Evolutionary conservation across 2,113 vertebrate species (phyloP).

Genomic region (Mesitornis unicolor): DNA sequence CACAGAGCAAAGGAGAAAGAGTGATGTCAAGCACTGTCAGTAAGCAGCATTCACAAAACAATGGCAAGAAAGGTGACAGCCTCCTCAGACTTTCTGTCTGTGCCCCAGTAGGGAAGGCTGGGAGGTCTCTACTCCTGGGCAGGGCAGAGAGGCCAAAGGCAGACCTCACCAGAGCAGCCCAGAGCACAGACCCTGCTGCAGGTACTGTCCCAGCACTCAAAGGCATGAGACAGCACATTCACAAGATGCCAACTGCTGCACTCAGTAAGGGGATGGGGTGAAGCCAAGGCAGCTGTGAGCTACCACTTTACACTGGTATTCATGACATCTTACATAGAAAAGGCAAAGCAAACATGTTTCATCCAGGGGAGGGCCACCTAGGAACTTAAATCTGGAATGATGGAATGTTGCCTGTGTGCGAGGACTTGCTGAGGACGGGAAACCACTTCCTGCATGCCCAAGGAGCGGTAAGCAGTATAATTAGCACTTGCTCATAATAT

Average conservation of each 20-base stretch:
- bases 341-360: background rate
- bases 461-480: background rate
- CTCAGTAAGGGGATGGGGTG: background rate
- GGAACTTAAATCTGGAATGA: background rate
- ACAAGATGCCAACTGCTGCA: background rate
- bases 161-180: background rate
- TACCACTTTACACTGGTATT: background rate
- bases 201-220: background rate
- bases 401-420: background rate
- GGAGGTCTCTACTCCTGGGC: background rate
- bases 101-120: background rate
- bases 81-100: background rate
- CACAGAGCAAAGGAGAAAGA: background rate
- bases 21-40: background rate
- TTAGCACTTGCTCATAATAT: background rate
- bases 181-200: background rate
- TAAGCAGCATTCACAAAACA: background rate
- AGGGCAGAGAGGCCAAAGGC: background rate
- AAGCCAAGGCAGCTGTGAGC: background rate
- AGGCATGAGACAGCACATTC: background rate
- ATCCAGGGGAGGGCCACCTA: background rate
- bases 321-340: background rate
- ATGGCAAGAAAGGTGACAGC: background rate
- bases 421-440: background rate
- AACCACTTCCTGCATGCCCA: slow-evolving; percentile 1